These are phyloP conservation scores for Trachops cirrhosus DNA, from an alignment of 2,797 vertebrate genomes.

Conservation along the genomic window DNA sequence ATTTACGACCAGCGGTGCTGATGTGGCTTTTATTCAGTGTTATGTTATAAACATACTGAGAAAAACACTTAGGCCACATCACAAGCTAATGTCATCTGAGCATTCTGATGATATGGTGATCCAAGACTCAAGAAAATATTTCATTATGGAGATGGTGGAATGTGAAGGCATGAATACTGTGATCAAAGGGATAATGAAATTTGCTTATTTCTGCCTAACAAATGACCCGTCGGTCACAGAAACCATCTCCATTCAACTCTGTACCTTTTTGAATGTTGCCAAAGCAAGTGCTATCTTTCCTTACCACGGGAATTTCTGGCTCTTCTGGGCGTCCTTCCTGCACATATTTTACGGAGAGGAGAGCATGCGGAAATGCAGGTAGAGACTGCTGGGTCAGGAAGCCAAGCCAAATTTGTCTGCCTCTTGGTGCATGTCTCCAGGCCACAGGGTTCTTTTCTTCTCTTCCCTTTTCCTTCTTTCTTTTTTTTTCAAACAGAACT, in stretches of 20 bases:
- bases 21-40: constrained; percentile 49
- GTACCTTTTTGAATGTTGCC: neutral
- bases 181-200: neutral
- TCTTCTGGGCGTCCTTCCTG: neutral
- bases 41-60: constrained; percentile 39
- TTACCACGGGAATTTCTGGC: neutral
- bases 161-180: constrained; percentile 13
- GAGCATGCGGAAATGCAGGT: constrained; percentile 10
- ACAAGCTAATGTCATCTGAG: constrained; percentile 53
- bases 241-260: constrained; percentile 1
- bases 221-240: neutral
- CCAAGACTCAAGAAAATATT: constrained; percentile 51
- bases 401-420: neutral
- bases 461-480: too few relatives aligned
- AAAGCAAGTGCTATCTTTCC: neutral
- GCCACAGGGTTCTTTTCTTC: constrained; percentile 34
- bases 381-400: constrained; percentile 56
- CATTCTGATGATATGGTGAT: constrained; percentile 43
- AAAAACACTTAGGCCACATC: constrained; percentile 64
- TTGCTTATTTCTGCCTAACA: neutral
- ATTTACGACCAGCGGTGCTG: constrained; percentile 66
- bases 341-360: constrained; percentile 11
- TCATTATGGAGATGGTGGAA: constrained; percentile 33
- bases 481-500: neutral
- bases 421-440: constrained; percentile 7